Base-by-base conservation (phyloP, 2,888 invertebrate genomes). In the Gymnoscelis rufifasciata region DNA sequence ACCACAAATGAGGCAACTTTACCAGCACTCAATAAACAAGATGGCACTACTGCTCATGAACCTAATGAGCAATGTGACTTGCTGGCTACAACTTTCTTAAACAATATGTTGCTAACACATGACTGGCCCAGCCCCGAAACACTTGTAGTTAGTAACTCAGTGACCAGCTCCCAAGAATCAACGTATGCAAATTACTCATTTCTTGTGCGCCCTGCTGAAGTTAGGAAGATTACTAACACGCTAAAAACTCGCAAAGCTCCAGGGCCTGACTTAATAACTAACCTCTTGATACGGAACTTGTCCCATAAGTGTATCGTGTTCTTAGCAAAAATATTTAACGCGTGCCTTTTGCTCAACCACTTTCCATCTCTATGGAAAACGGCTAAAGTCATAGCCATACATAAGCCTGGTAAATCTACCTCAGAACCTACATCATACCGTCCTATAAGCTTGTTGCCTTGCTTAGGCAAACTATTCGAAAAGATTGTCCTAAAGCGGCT, bases 391-490 rank as follows among this genome's bases (percentile, higher is more conserved):
- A 38, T 38, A 14, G 39, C 28, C 2, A 41, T 47, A 1, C 46
- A 27, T 10, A 47, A 41, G 10, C 46, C 37, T 0, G 41, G 37
- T 2, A 41, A 47, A 27, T 31, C 31, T 5, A 7, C 30, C 3
- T 1, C 36, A 5, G 40, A 46, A n/a, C 41, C 37, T n/a, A 5
- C 12, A 1, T 12, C 19, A 8, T 38, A 44, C n/a, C 44, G 33
- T 7, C 44, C 44, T 3, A 45, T 45, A 0, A 39, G 45, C 7
- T 24, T 45, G 0, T n/a, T 44, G n/a, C 33, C 33, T 0, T 31
- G 33, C n/a, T 2, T 40, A n/a, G 46, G 46, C 7, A 40, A 46
- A 11, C 11, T 46, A 1, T 40, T 40, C 12, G 40, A 46, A 37
- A 46, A 40, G 31, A 14, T 40, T 2, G 13, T 46, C 5, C 40